Percentiles rank a stretch among this genome's conserved stretches.
Evolutionary conservation across 2,888 invertebrate genomes (phyloP).

Genomic region (Osmoderma eremita): DNA sequence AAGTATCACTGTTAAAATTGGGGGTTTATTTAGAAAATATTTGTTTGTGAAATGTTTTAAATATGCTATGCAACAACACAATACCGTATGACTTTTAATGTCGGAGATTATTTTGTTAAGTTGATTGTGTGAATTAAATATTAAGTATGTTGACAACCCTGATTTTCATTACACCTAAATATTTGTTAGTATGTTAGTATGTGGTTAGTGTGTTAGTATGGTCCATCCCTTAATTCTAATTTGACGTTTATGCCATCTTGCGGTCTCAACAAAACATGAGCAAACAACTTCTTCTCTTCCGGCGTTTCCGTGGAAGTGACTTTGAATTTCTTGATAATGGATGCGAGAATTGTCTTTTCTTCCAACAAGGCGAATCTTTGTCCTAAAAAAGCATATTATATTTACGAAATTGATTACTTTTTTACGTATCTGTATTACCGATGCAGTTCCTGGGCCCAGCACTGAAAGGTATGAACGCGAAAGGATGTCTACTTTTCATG

Average conservation of each 20-base stretch:
- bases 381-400: conserved; percentile 17
- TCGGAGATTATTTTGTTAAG: no score
- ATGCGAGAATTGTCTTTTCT: conserved; percentile 40
- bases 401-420: background rate
- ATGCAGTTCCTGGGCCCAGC: conserved; percentile 41
- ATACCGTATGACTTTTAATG: no score
- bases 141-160: no score
- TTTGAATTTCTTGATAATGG: conserved; percentile 37
- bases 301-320: conserved; percentile 34
- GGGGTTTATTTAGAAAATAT: no score
- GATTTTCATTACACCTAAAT: no score
- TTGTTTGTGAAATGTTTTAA: no score
- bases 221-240: conserved; percentile 32
- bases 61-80: no score
- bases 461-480: conserved; percentile 39
- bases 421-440: conserved; percentile 14
- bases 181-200: no score
- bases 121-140: no score
- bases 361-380: conserved; percentile 43
- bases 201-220: no score
- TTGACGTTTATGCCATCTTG: conserved; percentile 26
- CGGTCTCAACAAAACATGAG: conserved; percentile 31
- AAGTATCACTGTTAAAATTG: no score
- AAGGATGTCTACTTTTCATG: conserved; percentile 36
- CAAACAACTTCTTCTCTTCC: conserved; percentile 19